Evolutionary conservation across 2,113 vertebrate genomes (phyloP).

Genomic region (Perca fluviatilis): DNA sequence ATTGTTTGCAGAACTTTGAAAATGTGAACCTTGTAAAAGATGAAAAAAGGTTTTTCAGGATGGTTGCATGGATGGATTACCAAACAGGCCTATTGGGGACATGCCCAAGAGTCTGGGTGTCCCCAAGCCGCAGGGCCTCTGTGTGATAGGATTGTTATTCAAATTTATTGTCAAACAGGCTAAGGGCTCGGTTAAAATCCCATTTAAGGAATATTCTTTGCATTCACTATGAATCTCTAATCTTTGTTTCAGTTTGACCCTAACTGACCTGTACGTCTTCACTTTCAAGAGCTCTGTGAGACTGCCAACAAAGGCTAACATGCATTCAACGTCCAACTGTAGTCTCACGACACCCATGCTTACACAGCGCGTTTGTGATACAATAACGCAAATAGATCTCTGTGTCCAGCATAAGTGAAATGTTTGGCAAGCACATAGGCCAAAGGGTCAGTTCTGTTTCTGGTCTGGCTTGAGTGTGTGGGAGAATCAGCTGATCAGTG

Average conservation of each 20-base stretch:
- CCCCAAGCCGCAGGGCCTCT: background rate
- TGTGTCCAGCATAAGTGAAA: conserved; percentile 24
- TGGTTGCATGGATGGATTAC: background rate
- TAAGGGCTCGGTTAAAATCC: background rate
- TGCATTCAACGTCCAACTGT: background rate
- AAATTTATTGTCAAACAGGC: background rate
- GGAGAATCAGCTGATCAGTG: conserved; percentile 70
- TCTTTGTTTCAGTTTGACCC: conserved; percentile 3
- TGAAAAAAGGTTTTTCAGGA: background rate
- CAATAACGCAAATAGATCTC: conserved; percentile 39
- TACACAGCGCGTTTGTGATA: background rate
- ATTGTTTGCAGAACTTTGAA: background rate
- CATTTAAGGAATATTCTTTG: background rate
- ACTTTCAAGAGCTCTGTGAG: conserved; percentile 14
- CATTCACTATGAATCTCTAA: background rate
- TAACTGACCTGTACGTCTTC: background rate
- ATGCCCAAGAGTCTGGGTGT: background rate
- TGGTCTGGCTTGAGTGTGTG: conserved; percentile 35
- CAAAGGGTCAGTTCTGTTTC: conserved; percentile 40
- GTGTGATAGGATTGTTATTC: background rate
- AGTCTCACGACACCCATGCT: background rate
- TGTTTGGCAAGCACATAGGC: conserved; percentile 39
- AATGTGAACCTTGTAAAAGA: background rate
- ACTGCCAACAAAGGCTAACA: conserved; percentile 8
- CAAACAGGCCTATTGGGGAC: background rate